Percentiles rank a stretch among this genome's conserved stretches.
Conservation (phyloP, 2,888 invertebrate genomes). For the Elmis aenea region DNA sequence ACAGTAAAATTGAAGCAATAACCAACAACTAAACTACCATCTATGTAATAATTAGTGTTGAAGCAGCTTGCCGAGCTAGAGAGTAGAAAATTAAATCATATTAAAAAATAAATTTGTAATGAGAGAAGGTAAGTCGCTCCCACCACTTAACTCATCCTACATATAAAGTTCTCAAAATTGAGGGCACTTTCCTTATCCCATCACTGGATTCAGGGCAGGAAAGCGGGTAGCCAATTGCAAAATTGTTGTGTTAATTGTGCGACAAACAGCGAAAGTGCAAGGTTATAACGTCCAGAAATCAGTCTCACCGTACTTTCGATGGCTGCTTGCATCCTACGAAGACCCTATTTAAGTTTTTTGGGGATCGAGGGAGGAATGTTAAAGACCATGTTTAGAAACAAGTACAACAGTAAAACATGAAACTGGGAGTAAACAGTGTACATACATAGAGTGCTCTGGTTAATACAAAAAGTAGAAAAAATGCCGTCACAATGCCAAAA, state of each 20-base stretch:
- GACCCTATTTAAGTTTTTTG: background rate
- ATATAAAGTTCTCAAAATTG: slow-evolving; percentile 37
- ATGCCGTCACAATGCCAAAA: too few relatives aligned
- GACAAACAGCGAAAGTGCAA: slow-evolving; percentile 35
- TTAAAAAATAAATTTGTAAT: slow-evolving; percentile 31
- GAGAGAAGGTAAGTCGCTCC: slow-evolving; percentile 47
- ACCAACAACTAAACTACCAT: background rate
- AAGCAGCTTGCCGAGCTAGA: slow-evolving; percentile 31
- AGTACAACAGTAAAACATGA: too few relatives aligned
- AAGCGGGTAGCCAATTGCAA: slow-evolving; percentile 34
- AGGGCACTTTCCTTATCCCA: slow-evolving; percentile 77
- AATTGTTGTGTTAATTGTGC: too few relatives aligned
- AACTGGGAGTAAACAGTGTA: too few relatives aligned
- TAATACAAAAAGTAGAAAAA: too few relatives aligned
- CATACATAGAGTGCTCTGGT: too few relatives aligned
- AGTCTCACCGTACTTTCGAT: slow-evolving; percentile 44
- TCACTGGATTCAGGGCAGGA: slow-evolving; percentile 49
- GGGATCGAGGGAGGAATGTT: background rate
- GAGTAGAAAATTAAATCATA: slow-evolving; percentile 18
- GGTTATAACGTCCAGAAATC: slow-evolving; percentile 30
- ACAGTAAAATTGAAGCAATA: slow-evolving; percentile 2
- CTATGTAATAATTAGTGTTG: slow-evolving; percentile 27
- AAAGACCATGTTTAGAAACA: too few relatives aligned
- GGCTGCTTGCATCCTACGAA: background rate
- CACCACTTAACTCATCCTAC: slow-evolving; percentile 29